phyloP scores from a whole-genome alignment of 2,113 vertebrate genomes.

The Oplegnathus fasciatus region DNA sequence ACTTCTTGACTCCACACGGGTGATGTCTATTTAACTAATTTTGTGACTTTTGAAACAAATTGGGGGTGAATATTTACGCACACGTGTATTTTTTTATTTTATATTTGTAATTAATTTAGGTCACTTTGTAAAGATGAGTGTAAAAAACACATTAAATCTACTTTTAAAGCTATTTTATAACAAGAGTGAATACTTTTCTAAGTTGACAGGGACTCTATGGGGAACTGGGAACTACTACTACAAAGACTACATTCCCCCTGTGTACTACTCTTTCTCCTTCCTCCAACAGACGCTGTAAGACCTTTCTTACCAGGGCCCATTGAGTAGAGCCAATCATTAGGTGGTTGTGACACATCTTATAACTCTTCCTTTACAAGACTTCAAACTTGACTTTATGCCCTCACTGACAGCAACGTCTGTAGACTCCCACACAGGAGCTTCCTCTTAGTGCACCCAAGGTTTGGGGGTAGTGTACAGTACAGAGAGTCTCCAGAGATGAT shows the following conservation, averaged over 20 bases:
- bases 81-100: neutral
- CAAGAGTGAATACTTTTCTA: neutral
- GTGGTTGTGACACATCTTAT: slow-evolving; percentile 9
- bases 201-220: neutral
- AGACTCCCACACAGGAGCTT: slow-evolving; percentile 23
- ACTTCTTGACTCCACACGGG: neutral
- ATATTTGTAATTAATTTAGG: neutral
- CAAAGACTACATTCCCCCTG: slow-evolving; percentile 6
- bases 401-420: slow-evolving; percentile 22
- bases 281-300: neutral
- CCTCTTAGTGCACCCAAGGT: slow-evolving; percentile 22
- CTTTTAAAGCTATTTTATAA: neutral
- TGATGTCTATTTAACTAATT: neutral
- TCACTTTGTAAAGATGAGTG: neutral
- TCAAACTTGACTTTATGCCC: slow-evolving; percentile 26
- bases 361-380: slow-evolving; percentile 32
- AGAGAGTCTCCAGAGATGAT: slow-evolving; percentile 54
- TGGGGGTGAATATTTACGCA: neutral
- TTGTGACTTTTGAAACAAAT: neutral
- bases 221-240: neutral
- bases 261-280: neutral
- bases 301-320: neutral
- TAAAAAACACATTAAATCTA: neutral
- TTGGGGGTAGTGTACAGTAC: slow-evolving; percentile 23
- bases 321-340: slow-evolving; percentile 19